A percentile compares a stretch with the other conserved stretches of the same genome.
These are phyloP conservation scores for Oligia strigilis DNA, from an alignment of 2,888 invertebrate genomes.

Conservation along the genomic window DNA sequence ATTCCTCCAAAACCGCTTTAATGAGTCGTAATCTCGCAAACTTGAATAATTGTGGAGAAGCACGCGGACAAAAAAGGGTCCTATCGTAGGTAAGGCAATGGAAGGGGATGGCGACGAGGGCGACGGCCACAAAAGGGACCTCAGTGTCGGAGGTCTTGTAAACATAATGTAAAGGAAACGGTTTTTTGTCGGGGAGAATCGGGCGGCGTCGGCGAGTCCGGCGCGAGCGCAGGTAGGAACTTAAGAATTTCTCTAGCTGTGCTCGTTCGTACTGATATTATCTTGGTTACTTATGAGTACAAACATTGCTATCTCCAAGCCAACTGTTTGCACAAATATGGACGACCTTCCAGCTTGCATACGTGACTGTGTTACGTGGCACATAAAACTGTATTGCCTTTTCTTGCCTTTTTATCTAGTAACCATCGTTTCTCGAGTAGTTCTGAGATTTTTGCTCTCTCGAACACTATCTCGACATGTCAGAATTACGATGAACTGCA, in stretches of 20 bases:
- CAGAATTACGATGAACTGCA: slow-evolving; percentile 32
- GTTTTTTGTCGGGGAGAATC: slow-evolving; percentile 80
- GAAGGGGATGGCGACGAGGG: slow-evolving; percentile 72
- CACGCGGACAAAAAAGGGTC: slow-evolving; percentile 87
- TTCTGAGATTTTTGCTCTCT: slow-evolving; percentile 53
- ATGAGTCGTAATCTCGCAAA: slow-evolving; percentile 71
- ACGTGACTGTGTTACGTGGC: slow-evolving; percentile 79
- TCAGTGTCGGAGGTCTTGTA: slow-evolving; percentile 89
- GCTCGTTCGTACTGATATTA: slow-evolving; percentile 76
- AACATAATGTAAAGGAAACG: slow-evolving; percentile 87
- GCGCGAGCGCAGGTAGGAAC: slow-evolving; percentile 81
- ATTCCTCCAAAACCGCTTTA: slow-evolving; percentile 49
- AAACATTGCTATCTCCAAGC: slow-evolving; percentile 84
- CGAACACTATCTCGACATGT: slow-evolving; percentile 40
- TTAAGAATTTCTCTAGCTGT: slow-evolving; percentile 71
- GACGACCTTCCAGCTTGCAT: slow-evolving; percentile 78
- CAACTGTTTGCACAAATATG: slow-evolving; percentile 87
- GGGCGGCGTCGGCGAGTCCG: slow-evolving; percentile 77
- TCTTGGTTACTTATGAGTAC: slow-evolving; percentile 82
- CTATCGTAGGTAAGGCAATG: slow-evolving; percentile 76
- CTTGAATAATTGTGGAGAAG: slow-evolving; percentile 72
- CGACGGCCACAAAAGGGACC: slow-evolving; percentile 79
- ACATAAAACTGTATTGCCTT: slow-evolving; percentile 67
- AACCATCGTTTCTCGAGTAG: slow-evolving; percentile 52
- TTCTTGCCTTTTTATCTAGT: slow-evolving; percentile 68